Base-by-base conservation (phyloP, 1,140 invertebrate species). In the Bombus pyrosoma region DNA sequence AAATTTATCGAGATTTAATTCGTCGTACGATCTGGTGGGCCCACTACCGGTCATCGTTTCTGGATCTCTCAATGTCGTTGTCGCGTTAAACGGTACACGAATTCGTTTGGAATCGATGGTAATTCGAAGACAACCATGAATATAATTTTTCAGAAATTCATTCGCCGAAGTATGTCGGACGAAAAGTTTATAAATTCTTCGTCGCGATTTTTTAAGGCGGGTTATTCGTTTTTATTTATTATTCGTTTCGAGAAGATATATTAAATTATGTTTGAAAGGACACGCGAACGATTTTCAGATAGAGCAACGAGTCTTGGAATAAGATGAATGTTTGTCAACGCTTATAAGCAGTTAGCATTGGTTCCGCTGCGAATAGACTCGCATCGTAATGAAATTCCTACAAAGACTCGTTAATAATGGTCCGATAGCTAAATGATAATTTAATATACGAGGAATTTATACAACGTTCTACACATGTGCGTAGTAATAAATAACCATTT, bases 1-100 rank as follows among this genome's bases (percentile, higher is more conserved):
- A 37, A 86, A 86, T 86, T 86, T 86, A 86, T 86, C 80, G 85
- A 72, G 64, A 83, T 86, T 86, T 86, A 86, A 86, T 86, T 86
- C 80, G 81, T 71, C 69, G 79, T 74, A 62, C 39, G 47, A 81
- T 75, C 83, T 22, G 77, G 69, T 85, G 53, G 78, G 78, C 68
- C 76, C 59, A 85, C 84, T 81, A 81, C 83, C 53, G 83, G 64
- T 80, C 83, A 47, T 47, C 75, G 64, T 72, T 84, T 62, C 64
- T 47, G 32, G 43, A 85, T 81, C 69, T 85, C 78, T 68, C 57
- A 73, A 85, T 66, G 77, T 43, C 15, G 47, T 28, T 53, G 68
- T 77, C 39, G 3, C 41, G 71, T 41, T 80, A 79, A 84, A 84
- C 66, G 75, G 34, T 79, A 43, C 53, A 39, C 32, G 39, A 18